Evolutionary conservation across 2,888 invertebrate genomes (phyloP), one percentile per base, ranked within the genome.

Genomic region (Eupsilia transversa): DNA sequence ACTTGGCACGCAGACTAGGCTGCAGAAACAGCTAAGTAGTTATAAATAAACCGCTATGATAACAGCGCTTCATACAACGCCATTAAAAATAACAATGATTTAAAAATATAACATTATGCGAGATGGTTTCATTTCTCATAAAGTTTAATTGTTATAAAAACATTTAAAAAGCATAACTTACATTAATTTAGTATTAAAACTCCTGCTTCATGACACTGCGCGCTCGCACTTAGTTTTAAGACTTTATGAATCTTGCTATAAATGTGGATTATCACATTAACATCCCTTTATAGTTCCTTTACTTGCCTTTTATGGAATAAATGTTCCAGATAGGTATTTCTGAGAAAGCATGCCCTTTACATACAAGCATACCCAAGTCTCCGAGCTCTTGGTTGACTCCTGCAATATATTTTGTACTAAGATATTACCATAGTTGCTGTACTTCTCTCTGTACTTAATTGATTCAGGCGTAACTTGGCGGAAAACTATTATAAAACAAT

Each of bases 121-220:
- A 72, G 59, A 33, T 38, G 54, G 33, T 0, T 35, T 60, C 59
- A 54, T 46, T 65, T 79, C 73, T 54, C 79, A 54, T 73, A 54
- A 49, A 46, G 33, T 79, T 72, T 52, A 74, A 74, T 79, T 74
- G 66, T 80, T 67, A 33, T 57, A 67, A 80, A 61, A 66, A 78
- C 78, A 43, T 63, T 65, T 67, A 27, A 57, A 74, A 67, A 23
- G 66, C 74, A 74, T 67, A 63, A 67, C 79, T 57, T 79, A 78
- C 30, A 33, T 78, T 61, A 74, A 79, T 74, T 79, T 79, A 66
- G 49, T 74, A 57, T 63, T 63, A 65, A 79, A 49, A 56, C 78
- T 56, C 27, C 46, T 54, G 59, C 33, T 52, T 54, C 72, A 41
- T 46, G 52, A 72, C 27, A 59, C 20, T 72, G 52, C 38, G 35